A percentile compares a stretch with the other conserved stretches of the same genome.
Conservation (phyloP, 2,113 vertebrate genomes). For the rat (Rattus norvegicus) region GRCr8 NC_086030.1:16760001-16760500, state of each 20-base stretch:
- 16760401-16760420: not conserved
- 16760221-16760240: not conserved
- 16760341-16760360: not conserved
- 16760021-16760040: not conserved
- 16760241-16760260: not conserved
- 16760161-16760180: not conserved
- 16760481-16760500: not conserved
- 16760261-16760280: not conserved
- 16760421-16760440: not conserved
- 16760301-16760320: not conserved
- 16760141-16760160: not conserved
- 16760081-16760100: not conserved
- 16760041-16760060: not conserved
- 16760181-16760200: not conserved
- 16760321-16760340: not conserved
- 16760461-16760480: not conserved
- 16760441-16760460: not conserved
- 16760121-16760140: not conserved
- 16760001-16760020: not conserved
- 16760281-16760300: not conserved
- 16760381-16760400: not conserved
- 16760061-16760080: not conserved
- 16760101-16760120: not conserved
- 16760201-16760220: not conserved
- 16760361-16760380: not conserved